Conservation (phyloP, 2,797 vertebrate species). For the Tiaroga cobitis region DNA sequence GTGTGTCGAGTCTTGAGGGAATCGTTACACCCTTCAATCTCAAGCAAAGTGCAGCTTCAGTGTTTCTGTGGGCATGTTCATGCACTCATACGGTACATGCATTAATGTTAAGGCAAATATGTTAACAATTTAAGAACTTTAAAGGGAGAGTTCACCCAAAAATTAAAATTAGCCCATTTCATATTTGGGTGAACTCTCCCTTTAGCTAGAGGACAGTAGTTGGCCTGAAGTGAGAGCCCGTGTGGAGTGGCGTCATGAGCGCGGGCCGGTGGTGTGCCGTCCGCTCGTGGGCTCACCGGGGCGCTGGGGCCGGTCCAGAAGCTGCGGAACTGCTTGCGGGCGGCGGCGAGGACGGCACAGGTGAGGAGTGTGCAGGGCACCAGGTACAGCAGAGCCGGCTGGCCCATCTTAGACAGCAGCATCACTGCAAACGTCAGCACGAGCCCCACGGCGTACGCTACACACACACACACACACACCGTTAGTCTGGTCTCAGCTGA, state of each 20-base stretch:
- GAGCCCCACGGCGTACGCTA: constrained; percentile 91
- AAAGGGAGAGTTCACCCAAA: no score
- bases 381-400: constrained; percentile 94
- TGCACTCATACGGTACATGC: no score
- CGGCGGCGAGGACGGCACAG: constrained; percentile 82
- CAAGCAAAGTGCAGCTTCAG: no score
- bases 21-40: no score
- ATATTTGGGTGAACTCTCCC: no score
- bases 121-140: not conserved
- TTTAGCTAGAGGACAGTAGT: no score
- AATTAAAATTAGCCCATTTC: no score
- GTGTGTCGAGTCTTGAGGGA: no score
- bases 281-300: constrained; percentile 79
- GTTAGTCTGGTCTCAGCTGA: not conserved
- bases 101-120: not conserved
- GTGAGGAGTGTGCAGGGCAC: constrained; percentile 92
- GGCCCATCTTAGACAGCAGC: constrained; percentile 88
- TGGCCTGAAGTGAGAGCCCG: no score
- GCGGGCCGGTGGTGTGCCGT: no score
- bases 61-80: no score
- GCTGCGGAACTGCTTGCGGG: constrained; percentile 86
- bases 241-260: no score
- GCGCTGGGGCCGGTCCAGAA: constrained; percentile 88
- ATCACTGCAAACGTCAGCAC: constrained; percentile 87
- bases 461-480: not conserved